Evolutionary conservation across 2,888 invertebrate species (phyloP).

Genomic region (Allophyes oxyacanthae): DNA sequence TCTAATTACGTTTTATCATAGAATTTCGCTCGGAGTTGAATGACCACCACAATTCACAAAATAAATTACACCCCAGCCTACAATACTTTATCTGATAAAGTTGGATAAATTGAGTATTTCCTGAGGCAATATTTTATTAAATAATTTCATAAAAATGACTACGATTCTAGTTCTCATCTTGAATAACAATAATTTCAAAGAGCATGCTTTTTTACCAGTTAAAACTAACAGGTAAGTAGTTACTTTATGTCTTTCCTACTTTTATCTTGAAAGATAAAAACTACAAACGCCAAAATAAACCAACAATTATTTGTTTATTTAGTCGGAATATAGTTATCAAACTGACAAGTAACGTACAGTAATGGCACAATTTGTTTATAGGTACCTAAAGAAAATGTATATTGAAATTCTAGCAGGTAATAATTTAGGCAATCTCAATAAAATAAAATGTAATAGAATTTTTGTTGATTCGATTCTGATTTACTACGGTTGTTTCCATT

Average conservation of each 20-base stretch:
- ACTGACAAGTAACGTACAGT: neutral
- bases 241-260: neutral
- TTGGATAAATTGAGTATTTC: conserved; percentile 2
- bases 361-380: no score
- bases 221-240: neutral
- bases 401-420: no score
- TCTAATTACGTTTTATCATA: conserved; percentile 58
- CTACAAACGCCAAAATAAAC: neutral
- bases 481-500: conserved; percentile 33
- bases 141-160: no score
- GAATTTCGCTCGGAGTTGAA: conserved; percentile 58
- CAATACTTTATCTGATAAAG: conserved; percentile 7
- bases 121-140: neutral
- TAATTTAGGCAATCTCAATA: no score
- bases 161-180: neutral
- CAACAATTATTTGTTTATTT: no score
- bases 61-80: conserved; percentile 34
- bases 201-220: neutral
- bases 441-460: conserved; percentile 1
- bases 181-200: neutral
- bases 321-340: neutral
- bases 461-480: conserved; percentile 20
- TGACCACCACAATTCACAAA: conserved; percentile 55
- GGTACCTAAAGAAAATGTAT: no score
- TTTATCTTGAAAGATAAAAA: neutral